Evolutionary conservation across 1,140 invertebrate genomes (phyloP).

Genomic region (Rhopalosiphum padi): DNA sequence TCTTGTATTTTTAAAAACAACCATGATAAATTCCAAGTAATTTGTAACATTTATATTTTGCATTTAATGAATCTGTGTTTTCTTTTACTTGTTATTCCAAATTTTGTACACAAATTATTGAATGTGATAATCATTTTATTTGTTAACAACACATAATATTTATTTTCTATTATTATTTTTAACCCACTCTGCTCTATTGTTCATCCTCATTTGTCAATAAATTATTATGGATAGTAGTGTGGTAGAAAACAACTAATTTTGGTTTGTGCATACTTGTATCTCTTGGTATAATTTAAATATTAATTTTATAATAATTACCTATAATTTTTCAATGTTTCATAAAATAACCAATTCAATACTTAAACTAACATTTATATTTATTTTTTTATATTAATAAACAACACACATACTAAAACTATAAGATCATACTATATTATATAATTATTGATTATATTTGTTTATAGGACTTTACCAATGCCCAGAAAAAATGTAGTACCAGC

Average conservation of each 20-base stretch:
- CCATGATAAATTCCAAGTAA: no score
- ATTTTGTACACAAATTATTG: no score
- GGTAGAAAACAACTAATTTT: no score
- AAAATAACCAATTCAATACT: background rate
- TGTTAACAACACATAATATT: background rate
- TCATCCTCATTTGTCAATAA: no score
- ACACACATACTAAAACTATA: background rate
- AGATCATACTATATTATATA: background rate
- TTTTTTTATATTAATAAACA: background rate
- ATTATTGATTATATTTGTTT: constrained; percentile 55
- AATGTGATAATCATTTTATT: background rate
- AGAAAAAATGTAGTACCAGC: constrained; percentile 87
- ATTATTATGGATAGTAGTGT: no score
- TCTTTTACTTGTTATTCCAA: no score
- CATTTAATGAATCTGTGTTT: no score
- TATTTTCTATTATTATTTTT: background rate
- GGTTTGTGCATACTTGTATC: no score
- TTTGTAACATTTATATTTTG: no score
- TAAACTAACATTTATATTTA: background rate
- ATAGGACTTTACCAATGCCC: constrained; percentile 89
- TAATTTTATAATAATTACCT: background rate
- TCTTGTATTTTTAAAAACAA: no score
- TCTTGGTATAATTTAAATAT: background rate
- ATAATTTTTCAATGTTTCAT: background rate
- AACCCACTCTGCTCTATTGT: no score